Base-by-base conservation (phyloP, 2,888 invertebrate genomes). In the Lepidochitona cinerea region DNA sequence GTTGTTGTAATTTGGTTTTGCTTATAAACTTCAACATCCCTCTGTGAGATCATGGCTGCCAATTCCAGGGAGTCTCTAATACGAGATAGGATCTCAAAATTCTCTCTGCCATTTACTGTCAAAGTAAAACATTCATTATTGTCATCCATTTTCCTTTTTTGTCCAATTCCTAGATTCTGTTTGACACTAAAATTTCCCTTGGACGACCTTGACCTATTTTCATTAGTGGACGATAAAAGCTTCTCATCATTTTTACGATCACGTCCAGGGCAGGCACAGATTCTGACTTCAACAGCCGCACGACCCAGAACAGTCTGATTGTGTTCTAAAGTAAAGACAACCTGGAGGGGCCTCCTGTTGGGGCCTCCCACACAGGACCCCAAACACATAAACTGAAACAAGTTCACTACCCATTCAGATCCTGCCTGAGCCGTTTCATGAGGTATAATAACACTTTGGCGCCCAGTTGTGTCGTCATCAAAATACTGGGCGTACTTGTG, bases 361-460 rank as follows among this genome's bases (percentile, higher is more conserved):
- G 96, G 95, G 0, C 96, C 95, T 0, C 94, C 93, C 0, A 93
- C 92, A 88, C 96, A 96, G 18, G 94, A 94, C 76, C 94, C 95
- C 88, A 95, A 94, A 90, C 96, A 96, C 71, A 93, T 93, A 86
- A 96, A 95, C 85, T 93, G 92, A 88, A 94, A 95, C 1, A 94
- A 93, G 84, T 95, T 93, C 0, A 93, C 92, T 0, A 93, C 92
- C 84, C 92, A 92, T 35, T 92, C 91, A 0, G 92, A 90, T 0
- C 94, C 94, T 2, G 92, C 90, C 77, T 93, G 93, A 0, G 93
- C 93, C 14, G 85, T 82, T 26, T 92, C 92, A 37, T 95, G 90
- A 0, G 94, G 94, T 14, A 94, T 92, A 6, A 93, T 73, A 0
- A 95, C 92, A 23, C 94, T 93, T 59, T 94, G 92, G 70, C 92